Evolutionary conservation across 2,888 invertebrate genomes (phyloP), one percentile per base, ranked within the genome.

Genomic region (Calameuta filiformis): DNA sequence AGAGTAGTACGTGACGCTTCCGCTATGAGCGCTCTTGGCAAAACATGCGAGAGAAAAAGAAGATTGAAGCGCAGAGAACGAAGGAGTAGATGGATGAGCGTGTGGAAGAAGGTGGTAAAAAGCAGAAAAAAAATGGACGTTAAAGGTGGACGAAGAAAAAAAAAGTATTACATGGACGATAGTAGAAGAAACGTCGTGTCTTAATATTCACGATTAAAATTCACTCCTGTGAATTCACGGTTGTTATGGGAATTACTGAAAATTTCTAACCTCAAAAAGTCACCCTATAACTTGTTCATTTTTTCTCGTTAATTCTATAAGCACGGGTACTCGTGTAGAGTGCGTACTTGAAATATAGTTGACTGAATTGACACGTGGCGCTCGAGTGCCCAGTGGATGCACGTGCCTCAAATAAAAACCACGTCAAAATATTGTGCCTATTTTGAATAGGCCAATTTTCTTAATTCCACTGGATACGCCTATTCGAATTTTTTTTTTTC

Each of bases 1-100:
- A 89, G 89, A 89, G 89, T 88, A 88, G 90, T 90, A 90, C 90
- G 90, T 90, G 90, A 90, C 90, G 90, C 90, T 90, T 89, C 89
- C 89, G 87, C 87, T 86, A 85, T 86, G 85, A 87, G 88, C 87
- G 87, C 87, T 87, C 87, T 87, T 76, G 85, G 85, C 87, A 86
- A 85, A 86, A 88, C 86, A 85, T 82, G 84, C 85, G 83, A 83
- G 82, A 81, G 81, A 83, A 83, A 81, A 82, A 85, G 83, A 85
- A 85, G 82, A 77, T 77, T 56, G 15, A 40, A 73, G 71, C 69
- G 74, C 68, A 76, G 75, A 74, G 77, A 69, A 34, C 30, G 80
- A 81, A 78, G 79, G 78, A 73, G 80, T 56, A 77, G 76, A 76
- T 56, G 79, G 79, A 85, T 80, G 80, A 79, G 69, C 75, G 75